These are phyloP conservation scores for Martes martes DNA, from an alignment of 2,113 vertebrate genomes.

Conservation along the genomic window DNA sequence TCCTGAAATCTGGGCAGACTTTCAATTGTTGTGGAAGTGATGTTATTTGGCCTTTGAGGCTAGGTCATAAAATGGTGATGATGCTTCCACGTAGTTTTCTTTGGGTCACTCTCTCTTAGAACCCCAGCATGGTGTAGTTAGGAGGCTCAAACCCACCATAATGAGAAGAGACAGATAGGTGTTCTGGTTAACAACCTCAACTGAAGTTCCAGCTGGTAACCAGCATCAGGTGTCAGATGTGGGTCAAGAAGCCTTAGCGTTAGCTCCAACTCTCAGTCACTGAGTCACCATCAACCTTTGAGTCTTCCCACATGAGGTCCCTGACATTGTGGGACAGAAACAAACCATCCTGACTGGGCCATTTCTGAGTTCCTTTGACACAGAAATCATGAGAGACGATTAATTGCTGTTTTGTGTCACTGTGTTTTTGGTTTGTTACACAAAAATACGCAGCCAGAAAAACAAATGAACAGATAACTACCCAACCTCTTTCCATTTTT, in stretches of 20 bases:
- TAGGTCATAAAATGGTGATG: not conserved
- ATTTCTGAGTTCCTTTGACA: not conserved
- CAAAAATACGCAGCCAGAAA: not conserved
- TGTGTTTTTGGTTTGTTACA: not conserved
- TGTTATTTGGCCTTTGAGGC: not conserved
- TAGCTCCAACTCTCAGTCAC: not conserved
- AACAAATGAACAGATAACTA: not conserved
- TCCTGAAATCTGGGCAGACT: not conserved
- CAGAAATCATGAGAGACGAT: not conserved
- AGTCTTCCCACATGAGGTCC: not conserved
- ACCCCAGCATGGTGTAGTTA: not conserved
- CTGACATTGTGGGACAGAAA: not conserved
- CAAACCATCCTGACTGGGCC: not conserved
- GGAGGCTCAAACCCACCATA: not conserved
- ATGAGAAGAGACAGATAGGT: not conserved
- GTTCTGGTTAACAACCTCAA: not conserved
- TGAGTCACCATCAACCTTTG: not conserved
- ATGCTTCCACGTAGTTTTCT: not conserved
- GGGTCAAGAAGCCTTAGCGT: not conserved
- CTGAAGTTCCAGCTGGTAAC: not conserved
- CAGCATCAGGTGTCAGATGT: not conserved
- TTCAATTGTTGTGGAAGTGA: not conserved
- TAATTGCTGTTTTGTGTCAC: not conserved
- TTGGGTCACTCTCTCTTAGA: not conserved
- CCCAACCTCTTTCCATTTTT: not conserved